phyloP scores from a whole-genome alignment of 2,113 vertebrate species.

The Chelonoidis abingdonii region DNA sequence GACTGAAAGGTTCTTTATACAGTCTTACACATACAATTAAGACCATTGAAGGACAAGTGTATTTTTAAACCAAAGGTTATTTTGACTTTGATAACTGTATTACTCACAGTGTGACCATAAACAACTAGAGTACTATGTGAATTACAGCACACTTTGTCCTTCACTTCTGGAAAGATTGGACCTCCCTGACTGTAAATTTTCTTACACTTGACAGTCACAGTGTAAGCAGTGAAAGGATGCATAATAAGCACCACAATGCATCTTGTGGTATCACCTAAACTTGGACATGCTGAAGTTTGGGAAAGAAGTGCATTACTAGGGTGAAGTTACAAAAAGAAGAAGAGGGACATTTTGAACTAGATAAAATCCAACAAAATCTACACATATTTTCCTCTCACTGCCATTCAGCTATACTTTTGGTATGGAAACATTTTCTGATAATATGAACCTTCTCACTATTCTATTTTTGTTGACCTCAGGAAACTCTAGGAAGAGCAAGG shows the following conservation, averaged over 20 bases:
- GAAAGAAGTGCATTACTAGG: constrained; percentile 3
- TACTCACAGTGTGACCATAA: constrained; percentile 28
- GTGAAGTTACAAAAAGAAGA: constrained; percentile 11
- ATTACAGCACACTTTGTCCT: constrained; percentile 33
- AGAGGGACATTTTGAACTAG: not conserved
- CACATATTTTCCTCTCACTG: not conserved
- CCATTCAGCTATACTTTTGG: not conserved
- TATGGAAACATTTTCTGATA: not conserved
- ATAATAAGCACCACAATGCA: not conserved
- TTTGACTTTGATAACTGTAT: constrained; percentile 51
- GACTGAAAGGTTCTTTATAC: not conserved
- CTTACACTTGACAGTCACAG: constrained; percentile 9
- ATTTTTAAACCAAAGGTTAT: constrained; percentile 43
- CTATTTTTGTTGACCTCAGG: not conserved
- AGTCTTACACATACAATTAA: constrained; percentile 37
- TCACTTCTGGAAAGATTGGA: constrained; percentile 22
- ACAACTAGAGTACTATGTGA: not conserved
- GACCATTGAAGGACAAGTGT: not conserved
- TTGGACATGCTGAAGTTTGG: not conserved
- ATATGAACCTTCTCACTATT: not conserved
- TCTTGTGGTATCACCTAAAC: not conserved
- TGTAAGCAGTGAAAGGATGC: constrained; percentile 35
- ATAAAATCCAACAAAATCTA: not conserved
- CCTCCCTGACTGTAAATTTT: constrained; percentile 44
- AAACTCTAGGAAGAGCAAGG: not conserved